phyloP scores from a whole-genome alignment of 2,113 vertebrate species.

The Tichodroma muraria region DNA sequence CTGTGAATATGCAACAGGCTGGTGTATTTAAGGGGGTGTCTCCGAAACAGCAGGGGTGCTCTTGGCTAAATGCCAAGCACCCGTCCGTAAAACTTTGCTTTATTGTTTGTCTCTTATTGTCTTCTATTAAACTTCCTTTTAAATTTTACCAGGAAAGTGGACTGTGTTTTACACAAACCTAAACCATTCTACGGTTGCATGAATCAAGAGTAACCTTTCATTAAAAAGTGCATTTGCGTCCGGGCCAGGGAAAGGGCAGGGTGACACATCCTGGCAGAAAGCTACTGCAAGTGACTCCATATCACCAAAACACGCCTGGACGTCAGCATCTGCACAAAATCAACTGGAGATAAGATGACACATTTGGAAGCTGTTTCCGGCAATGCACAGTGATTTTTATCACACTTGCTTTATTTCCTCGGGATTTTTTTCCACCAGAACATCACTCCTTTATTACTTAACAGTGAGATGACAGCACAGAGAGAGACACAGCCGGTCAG shows the following conservation, averaged over 20 bases:
- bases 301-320: not conserved
- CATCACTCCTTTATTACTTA: not conserved
- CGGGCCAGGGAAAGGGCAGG: not conserved
- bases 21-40: too few species aligned
- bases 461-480: not conserved
- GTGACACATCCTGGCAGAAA: not conserved
- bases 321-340: not conserved
- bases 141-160: too few species aligned
- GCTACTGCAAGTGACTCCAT: not conserved
- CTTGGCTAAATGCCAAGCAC: too few species aligned
- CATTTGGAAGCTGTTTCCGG: not conserved
- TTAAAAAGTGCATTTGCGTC: not conserved
- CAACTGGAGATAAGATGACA: not conserved
- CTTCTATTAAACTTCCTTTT: too few species aligned
- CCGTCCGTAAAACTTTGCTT: too few species aligned
- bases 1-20: too few species aligned
- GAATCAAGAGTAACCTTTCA: not conserved
- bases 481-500: not conserved
- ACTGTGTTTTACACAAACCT: too few species aligned
- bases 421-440: not conserved
- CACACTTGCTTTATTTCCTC: not conserved
- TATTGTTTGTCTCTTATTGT: too few species aligned
- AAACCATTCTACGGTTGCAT: not conserved
- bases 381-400: not conserved
- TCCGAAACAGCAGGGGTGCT: too few species aligned